Evolutionary conservation across 2,797 vertebrate species (phyloP), one percentile per base, ranked within the genome.

Genomic region (Allobates femoralis): DNA sequence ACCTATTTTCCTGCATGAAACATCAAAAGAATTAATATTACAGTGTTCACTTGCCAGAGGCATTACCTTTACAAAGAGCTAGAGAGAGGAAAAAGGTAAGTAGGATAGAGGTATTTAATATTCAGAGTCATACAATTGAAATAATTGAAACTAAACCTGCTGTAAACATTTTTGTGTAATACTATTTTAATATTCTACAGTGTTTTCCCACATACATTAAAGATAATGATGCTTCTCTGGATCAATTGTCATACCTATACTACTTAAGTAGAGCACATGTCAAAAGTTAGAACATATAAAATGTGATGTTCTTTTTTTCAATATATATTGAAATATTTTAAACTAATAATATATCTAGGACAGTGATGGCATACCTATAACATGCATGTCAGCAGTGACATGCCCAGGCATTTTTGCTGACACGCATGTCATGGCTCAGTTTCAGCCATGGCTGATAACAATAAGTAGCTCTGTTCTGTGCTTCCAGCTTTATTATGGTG

Each of bases 1-100:
- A 73, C 81, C 86, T 87, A 79, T 64, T 79, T 87, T 55, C 66
- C 28, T 67, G 50, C 50, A 87, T 87, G 74, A 78, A 73, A 60
- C 75, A 71, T 21, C 26, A 71, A 34, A 75, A 21, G 50, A 87
- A 87, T 79, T 21, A 79, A 79, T 83, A 62, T 83, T 83, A 83
- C 60, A 64, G 21, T 53, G 28, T 79, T 18, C 18, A 5, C 8
- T 28, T 73, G 86, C 53, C 62, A 83, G 53, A 74, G 12, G 79
- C 64, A 83, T 55, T 32, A 71, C 18, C 26, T 30, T n/a, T 64
- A 82, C 79, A 77, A 7, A 69, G 64, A 23, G 51, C 67, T 26
- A 50, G 2, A 14, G 18, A 84, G 2, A 77, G 58, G 19, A 81
- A 4, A 60, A 83, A 62, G 26, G 23, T 19, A 83, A 74, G 78